These are phyloP conservation scores for Gambusia affinis DNA, from an alignment of 2,113 vertebrate species.

Conservation along the genomic window DNA sequence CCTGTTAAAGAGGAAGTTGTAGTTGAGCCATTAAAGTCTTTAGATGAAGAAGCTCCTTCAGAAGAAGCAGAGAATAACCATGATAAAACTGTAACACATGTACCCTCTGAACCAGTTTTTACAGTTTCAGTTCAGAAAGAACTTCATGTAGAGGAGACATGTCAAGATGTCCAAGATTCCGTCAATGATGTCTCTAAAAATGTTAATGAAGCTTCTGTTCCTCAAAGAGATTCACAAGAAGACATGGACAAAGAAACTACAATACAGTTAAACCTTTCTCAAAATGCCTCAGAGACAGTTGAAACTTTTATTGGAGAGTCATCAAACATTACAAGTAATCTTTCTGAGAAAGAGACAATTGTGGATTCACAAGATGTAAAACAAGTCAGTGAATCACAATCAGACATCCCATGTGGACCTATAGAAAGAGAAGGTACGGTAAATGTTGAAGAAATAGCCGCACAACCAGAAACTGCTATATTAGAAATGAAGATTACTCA, in stretches of 20 bases:
- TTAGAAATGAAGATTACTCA: conserved; percentile 16
- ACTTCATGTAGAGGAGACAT: conserved; percentile 11
- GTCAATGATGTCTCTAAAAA: neutral
- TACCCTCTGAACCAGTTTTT: conserved; percentile 3
- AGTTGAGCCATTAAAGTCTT: conserved; percentile 11
- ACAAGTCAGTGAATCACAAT: conserved; percentile 1
- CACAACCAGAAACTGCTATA: conserved; percentile 9
- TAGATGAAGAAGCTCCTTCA: conserved; percentile 1
- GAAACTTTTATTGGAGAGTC: conserved; percentile 15
- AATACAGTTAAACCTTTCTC: conserved; percentile 14
- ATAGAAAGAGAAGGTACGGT: conserved; percentile 14
- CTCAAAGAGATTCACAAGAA: neutral
- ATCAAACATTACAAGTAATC: neutral
- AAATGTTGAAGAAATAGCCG: conserved; percentile 8
- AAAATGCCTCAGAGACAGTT: conserved; percentile 14
- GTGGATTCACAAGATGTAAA: conserved; percentile 1
- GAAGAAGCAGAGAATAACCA: conserved; percentile 8
- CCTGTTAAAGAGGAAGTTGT: conserved; percentile 15
- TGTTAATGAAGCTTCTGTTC: conserved; percentile 9
- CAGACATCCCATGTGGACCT: conserved; percentile 1
- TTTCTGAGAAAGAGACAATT: conserved; percentile 22
- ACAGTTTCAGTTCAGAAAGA: conserved; percentile 8
- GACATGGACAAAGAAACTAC: conserved; percentile 15
- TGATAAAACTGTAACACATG: conserved; percentile 12
- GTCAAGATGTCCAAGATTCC: conserved; percentile 30